These are phyloP conservation scores for Forbesichthys papilliferus DNA, from an alignment of 2,113 vertebrate genomes.

Conservation along the genomic window DNA sequence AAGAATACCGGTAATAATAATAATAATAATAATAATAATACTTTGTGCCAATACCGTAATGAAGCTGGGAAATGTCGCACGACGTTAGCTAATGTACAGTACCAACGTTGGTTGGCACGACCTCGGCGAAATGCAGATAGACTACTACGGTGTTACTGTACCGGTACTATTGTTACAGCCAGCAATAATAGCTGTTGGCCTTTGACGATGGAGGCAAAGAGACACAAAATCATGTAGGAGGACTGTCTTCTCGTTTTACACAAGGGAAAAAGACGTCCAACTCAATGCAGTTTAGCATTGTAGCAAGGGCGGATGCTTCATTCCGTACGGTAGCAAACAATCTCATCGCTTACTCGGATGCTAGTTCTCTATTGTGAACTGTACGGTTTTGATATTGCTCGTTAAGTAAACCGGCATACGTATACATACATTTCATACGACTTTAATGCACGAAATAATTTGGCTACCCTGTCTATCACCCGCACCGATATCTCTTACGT, in stretches of 20 bases:
- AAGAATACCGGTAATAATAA: neutral
- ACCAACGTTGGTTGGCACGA: slow-evolving; percentile 25
- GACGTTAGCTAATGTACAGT: slow-evolving; percentile 9
- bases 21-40: too few relatives aligned
- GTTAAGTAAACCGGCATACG: neutral
- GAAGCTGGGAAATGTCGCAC: slow-evolving; percentile 23
- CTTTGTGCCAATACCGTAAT: too few relatives aligned
- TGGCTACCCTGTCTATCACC: neutral
- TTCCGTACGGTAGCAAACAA: neutral
- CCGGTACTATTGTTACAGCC: too few relatives aligned
- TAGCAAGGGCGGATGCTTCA: slow-evolving; percentile 67
- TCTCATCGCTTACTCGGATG: neutral
- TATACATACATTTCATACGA: too few relatives aligned
- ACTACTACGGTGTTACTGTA: neutral
- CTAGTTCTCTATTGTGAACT: slow-evolving; percentile 6
- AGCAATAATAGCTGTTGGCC: fast-evolving
- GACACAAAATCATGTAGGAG: fast-evolving
- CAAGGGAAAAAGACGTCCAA: neutral
- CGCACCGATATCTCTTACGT: neutral
- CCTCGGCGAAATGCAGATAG: slow-evolving; percentile 9
- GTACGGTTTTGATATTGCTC: neutral
- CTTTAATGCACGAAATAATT: neutral
- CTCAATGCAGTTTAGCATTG: slow-evolving; percentile 5
- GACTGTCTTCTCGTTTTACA: neutral
- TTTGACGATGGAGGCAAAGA: too few relatives aligned